Base-by-base conservation (phyloP, 2,888 invertebrate genomes). In the Mimas tiliae region DNA sequence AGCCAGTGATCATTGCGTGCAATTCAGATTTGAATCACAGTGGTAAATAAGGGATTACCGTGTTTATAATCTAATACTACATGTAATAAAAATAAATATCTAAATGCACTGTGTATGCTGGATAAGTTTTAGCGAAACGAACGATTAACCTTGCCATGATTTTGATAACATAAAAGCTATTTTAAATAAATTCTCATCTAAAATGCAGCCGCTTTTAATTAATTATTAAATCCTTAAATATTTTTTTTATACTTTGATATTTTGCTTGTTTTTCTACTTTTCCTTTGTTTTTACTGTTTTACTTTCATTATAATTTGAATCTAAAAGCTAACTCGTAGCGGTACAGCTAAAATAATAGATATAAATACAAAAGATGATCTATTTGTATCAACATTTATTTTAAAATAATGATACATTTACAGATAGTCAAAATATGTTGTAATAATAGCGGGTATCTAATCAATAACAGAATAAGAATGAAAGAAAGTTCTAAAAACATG, bases 221-320 rank as follows among this genome's bases (percentile, higher is more conserved):
- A 33, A 52, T 11, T 34, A 7, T 6, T 7, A 33, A 34, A 16
- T n/a, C 9, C 55, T 34, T 55, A 55, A 55, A n/a, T n/a, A 34
- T 38, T 34, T 9, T 38, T 51, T 55, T 38, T 34, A 53, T 53
- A 16, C n/a, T 55, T 55, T 55, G 1, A 16, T 48, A 16, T 14
- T 51, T 55, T 55, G 34, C 34, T 55, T 4, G 16, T 16, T 55
- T 55, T 55, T 55, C 55, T 38, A 38, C 38, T 55, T 55, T 38
- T 21, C 21, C 21, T 21, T 21, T 19, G 8, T 55, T 34, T n/a
- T 27, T 27, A 27, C 27, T 27, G 27, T 27, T 16, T 38, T 9
- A 48, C 16, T 48, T 6, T 48, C 6, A 6, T 47, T n/a, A 48
- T n/a, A 11, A 55, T 55, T 55, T 0, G 4, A 55, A n/a, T 38